Percentiles rank a stretch among this genome's conserved stretches.
Conservation (phyloP, 2,888 invertebrate genomes). For the Luperina testacea region DNA sequence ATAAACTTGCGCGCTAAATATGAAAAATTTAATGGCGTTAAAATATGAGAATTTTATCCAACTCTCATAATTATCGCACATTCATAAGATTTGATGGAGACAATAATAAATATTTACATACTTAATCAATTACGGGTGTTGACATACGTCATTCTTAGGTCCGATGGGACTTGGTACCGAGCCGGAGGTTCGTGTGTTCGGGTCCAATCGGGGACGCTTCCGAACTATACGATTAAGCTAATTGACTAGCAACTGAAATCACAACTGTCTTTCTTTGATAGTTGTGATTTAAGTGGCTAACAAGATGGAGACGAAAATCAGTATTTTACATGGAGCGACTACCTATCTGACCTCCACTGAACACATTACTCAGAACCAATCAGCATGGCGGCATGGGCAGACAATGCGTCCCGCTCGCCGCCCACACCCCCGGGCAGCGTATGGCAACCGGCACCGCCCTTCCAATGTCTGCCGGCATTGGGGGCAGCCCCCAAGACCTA, state of each 20-base stretch:
- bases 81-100: too few relatives aligned
- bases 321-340: not conserved
- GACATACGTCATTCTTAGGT: too few relatives aligned
- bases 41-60: too few relatives aligned
- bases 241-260: not conserved
- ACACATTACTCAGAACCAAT: constrained; percentile 71
- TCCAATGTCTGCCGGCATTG: constrained; percentile 82
- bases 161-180: too few relatives aligned
- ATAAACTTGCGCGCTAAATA: too few relatives aligned
- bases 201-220: too few relatives aligned
- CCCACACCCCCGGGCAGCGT: constrained; percentile 84
- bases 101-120: too few relatives aligned
- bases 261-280: not conserved
- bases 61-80: too few relatives aligned
- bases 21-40: too few relatives aligned
- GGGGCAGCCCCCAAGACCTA: constrained; percentile 84
- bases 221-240: not conserved
- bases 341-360: not conserved
- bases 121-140: too few relatives aligned
- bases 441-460: constrained; percentile 87
- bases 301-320: not conserved
- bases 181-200: too few relatives aligned
- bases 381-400: constrained; percentile 75
- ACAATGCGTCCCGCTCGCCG: constrained; percentile 74
- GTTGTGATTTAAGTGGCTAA: not conserved